Conservation (phyloP, 2,888 invertebrate species). For the Chromoteleia sp. region DNA sequence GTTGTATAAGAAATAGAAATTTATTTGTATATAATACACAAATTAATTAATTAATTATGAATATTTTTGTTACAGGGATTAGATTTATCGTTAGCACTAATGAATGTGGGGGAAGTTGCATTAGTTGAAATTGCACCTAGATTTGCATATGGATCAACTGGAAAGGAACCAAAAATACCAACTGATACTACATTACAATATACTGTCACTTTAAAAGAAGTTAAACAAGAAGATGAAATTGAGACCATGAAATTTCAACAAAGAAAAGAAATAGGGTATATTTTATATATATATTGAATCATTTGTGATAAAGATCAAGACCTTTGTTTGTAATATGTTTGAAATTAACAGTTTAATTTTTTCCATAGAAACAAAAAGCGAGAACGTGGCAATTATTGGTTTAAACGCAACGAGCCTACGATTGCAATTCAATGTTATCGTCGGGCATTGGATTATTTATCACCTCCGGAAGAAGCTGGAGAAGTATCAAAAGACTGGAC, state of each 20-base stretch:
- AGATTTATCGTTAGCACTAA: constrained; percentile 93
- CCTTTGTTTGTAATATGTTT: constrained; percentile 18
- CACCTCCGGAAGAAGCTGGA: constrained; percentile 88
- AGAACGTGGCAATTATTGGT: constrained; percentile 96
- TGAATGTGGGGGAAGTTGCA: constrained; percentile 93
- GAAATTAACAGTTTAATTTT: constrained; percentile 8
- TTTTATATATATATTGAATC: constrained; percentile 9
- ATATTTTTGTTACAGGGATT: constrained; percentile 89
- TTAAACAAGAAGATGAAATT: constrained; percentile 89
- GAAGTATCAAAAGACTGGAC: constrained; percentile 82
- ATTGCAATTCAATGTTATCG: constrained; percentile 95
- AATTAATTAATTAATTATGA: background rate
- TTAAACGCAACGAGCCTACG: constrained; percentile 91
- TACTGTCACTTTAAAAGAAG: constrained; percentile 89
- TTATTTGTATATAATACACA: background rate
- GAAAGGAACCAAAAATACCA: constrained; percentile 89
- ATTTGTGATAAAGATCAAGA: too few species aligned
- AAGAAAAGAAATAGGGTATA: constrained; percentile 91
- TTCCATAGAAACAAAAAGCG: constrained; percentile 89
- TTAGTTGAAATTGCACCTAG: constrained; percentile 90
- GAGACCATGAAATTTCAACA: constrained; percentile 88
- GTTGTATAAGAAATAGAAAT: too few species aligned
- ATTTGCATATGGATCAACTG: constrained; percentile 93
- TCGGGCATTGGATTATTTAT: constrained; percentile 92
- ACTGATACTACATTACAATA: constrained; percentile 89